These are phyloP conservation scores for Poecilia gillii DNA, from an alignment of 2,797 vertebrate species.

Conservation along the genomic window DNA sequence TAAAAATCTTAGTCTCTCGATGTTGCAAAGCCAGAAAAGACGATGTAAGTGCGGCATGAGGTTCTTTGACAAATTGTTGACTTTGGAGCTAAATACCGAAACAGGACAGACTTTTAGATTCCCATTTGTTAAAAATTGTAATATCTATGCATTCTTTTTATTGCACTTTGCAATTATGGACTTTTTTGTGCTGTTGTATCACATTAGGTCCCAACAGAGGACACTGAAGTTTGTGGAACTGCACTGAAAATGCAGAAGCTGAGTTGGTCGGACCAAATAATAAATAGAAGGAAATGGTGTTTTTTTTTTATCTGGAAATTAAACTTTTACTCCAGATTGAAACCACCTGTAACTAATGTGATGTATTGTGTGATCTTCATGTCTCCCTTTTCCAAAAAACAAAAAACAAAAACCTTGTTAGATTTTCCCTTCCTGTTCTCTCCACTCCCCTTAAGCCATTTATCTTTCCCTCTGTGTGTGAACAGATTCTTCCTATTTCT, in stretches of 20 bases:
- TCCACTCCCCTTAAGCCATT: conserved; percentile 3
- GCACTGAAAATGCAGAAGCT: not conserved
- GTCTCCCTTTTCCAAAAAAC: not conserved
- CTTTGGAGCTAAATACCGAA: not conserved
- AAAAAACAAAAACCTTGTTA: not conserved
- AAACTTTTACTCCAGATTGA: not conserved
- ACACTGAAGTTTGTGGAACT: not conserved
- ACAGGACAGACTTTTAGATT: not conserved
- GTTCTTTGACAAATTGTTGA: not conserved
- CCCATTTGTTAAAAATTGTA: not conserved
- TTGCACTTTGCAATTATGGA: not conserved
- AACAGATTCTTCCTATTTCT: conserved; percentile 16
- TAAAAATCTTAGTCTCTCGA: not conserved
- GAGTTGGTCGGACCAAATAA: not conserved
- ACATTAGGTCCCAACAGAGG: not conserved
- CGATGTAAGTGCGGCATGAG: not conserved
- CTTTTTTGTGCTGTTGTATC: not conserved
- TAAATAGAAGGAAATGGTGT: not conserved
- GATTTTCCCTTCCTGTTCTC: conserved; percentile 5
- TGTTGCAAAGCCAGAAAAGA: not conserved
- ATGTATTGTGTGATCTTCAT: not conserved
- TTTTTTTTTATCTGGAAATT: not conserved
- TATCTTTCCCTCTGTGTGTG: not conserved
- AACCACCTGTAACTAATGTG: not conserved
- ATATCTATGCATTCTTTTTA: not conserved